These are phyloP conservation scores for Brachionus sp. DNA, from an alignment of 1,140 invertebrate genomes.

Conservation along the genomic window DNA sequence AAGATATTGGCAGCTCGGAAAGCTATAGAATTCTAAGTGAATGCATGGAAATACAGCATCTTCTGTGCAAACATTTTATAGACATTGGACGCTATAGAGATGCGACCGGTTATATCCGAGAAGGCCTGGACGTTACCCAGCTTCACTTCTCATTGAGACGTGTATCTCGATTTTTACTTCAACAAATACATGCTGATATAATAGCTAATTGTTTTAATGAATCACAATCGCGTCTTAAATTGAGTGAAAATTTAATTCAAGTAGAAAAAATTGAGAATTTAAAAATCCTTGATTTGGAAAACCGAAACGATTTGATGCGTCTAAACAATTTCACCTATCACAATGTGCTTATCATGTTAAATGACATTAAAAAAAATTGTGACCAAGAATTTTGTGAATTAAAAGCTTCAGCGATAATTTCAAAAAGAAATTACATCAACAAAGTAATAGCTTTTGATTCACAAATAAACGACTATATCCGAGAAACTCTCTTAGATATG, in stretches of 20 bases:
- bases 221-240: background rate
- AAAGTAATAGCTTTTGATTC: background rate
- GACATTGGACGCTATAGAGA: conserved; percentile 29
- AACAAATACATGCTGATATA: conserved; percentile 24
- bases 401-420: background rate
- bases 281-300: background rate
- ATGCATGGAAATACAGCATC: background rate
- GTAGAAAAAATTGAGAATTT: background rate
- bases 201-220: conserved; percentile 27
- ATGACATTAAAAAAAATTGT: background rate
- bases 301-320: background rate
- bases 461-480: background rate
- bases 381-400: background rate
- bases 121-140: background rate
- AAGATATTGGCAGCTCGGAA: conserved; percentile 28
- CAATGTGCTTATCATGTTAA: background rate
- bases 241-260: conserved; percentile 16
- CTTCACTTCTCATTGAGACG: background rate
- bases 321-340: background rate
- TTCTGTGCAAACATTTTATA: conserved; percentile 37
- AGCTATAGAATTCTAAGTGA: conserved; percentile 22
- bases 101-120: conserved; percentile 22
- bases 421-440: background rate
- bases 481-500: background rate
- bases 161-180: background rate